phyloP scores from a whole-genome alignment of 2,113 vertebrate genomes.

The Hippocampus guttulatus region DNA sequence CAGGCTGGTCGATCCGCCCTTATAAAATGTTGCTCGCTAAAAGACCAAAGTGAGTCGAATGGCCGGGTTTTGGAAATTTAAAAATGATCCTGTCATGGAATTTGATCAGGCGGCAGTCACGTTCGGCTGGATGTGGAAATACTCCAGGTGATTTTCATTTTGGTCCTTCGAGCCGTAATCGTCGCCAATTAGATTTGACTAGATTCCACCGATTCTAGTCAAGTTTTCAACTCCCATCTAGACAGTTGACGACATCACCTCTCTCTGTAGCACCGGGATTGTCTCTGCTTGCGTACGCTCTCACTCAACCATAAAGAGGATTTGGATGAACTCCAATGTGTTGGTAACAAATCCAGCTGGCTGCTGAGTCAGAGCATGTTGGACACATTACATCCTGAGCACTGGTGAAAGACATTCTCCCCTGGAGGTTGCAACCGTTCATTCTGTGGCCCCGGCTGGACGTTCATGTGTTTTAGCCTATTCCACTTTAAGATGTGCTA shows the following conservation, averaged over 20 bases:
- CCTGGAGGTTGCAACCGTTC: slow-evolving; percentile 10
- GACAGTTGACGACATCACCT: neutral
- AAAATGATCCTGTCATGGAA: neutral
- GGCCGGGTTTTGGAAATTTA: neutral
- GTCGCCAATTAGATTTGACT: neutral
- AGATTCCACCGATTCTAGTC: neutral
- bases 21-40: neutral
- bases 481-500: neutral
- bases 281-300: slow-evolving; percentile 18
- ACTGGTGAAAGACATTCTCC: slow-evolving; percentile 12
- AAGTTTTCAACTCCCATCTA: neutral
- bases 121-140: neutral
- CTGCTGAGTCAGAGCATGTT: slow-evolving; percentile 50
- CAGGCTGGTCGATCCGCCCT: neutral
- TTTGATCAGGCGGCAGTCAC: neutral
- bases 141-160: neutral
- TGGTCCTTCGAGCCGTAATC: neutral
- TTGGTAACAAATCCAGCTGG: slow-evolving; percentile 38
- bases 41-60: neutral
- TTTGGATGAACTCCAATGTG: slow-evolving; percentile 33
- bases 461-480: slow-evolving; percentile 22
- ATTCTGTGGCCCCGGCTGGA: neutral
- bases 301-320: slow-evolving; percentile 24
- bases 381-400: slow-evolving; percentile 11
- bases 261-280: slow-evolving; percentile 24